Base-by-base conservation (phyloP, 2,888 invertebrate genomes). In the Chrysotoxum bicinctum region DNA sequence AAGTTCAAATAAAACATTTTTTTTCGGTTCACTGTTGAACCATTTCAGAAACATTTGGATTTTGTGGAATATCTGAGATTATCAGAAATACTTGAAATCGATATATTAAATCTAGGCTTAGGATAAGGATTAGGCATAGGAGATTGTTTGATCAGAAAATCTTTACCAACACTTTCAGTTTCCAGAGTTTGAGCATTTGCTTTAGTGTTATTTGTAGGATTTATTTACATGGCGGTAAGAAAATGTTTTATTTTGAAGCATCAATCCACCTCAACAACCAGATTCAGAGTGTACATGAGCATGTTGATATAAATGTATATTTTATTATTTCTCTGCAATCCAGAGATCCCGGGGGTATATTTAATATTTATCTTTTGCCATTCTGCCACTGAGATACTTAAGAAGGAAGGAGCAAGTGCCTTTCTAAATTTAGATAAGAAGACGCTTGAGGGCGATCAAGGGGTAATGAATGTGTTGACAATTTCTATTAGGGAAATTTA, bases 381-480 rank as follows among this genome's bases (percentile, higher is more conserved):
- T 58, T 58, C 58, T 58, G 6, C 58, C 54, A 54, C 56, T 19
- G 23, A 9, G 21, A 16, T 58, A 19, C n/a, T 23, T 35, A 12
- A 10, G 10, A 23, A 54, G 32, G 30, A 56, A 54, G 45, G 35
- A 66, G 23, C 48, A 66, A 48, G 58, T 58, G 32, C 73, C 73
- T 73, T 58, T 73, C 50, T 35, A 68, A 74, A 60, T 60, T 45
- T n/a, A 70, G 72, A 72, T 66, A 66, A 78, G 73, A 58, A 73
- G 26, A 54, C 79, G 60, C 77, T 68, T 32, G 73, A 66, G 77
- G 82, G 45, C 54, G 77, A 69, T 77, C 77, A 68, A 73, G 77
- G 77, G 77, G 52, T 78, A 83, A 77, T 83, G 77, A 83, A 77
- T 83, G 73, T 73, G 77, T 62, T 56, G 56, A 78, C 60, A 56